phyloP scores from a whole-genome alignment of 2,113 vertebrate species.

The Osmerus mordax region DNA sequence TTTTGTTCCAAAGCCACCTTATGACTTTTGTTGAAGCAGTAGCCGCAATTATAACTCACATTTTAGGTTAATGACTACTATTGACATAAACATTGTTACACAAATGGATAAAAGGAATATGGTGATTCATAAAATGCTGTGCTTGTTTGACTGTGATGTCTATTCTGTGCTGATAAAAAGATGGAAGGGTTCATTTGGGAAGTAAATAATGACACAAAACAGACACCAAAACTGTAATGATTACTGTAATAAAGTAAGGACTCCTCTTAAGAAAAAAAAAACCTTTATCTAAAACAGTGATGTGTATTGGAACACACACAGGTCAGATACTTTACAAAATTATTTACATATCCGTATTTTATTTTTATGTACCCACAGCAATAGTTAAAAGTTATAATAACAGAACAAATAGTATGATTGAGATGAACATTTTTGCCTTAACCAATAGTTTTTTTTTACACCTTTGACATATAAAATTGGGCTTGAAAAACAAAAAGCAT shows the following conservation, averaged over 20 bases:
- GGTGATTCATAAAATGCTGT: too few species aligned
- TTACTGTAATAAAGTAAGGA: constrained; percentile 23
- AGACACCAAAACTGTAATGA: background rate
- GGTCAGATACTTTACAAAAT: constrained; percentile 62
- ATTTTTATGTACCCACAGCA: constrained; percentile 34
- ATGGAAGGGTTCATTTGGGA: background rate
- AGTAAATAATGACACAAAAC: constrained; percentile 4
- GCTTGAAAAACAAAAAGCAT: background rate
- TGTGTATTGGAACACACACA: constrained; percentile 48
- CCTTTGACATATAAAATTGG: constrained; percentile 3
- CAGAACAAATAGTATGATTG: background rate
- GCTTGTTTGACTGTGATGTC: too few species aligned
- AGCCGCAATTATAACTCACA: too few species aligned
- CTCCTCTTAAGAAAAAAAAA: constrained; percentile 27
- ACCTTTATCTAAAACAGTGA: constrained; percentile 57
- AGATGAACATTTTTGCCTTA: too few species aligned
- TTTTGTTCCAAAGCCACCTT: too few species aligned
- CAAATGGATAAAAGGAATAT: too few species aligned
- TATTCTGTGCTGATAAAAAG: too few species aligned
- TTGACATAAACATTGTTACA: too few species aligned
- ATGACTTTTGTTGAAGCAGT: too few species aligned
- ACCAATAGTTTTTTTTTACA: too few species aligned
- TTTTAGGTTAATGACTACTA: too few species aligned
- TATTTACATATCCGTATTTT: constrained; percentile 68
- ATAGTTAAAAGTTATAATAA: constrained; percentile 14